phyloP scores from a whole-genome alignment of 2,797 vertebrate species.

The Manis crassicaudata region DNA sequence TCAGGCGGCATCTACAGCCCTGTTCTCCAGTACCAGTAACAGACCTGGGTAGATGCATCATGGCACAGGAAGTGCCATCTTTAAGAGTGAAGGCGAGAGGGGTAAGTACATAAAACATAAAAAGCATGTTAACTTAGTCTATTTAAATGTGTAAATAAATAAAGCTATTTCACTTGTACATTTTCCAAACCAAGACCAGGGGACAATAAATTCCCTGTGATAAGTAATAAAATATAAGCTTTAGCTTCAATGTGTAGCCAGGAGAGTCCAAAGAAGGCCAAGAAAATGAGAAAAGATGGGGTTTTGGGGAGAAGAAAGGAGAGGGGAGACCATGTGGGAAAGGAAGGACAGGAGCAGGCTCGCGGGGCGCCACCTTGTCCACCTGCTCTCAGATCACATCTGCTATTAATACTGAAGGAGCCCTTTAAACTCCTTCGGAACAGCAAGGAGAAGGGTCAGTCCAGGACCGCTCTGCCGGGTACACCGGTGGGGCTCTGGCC shows the following conservation, averaged over 20 bases:
- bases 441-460: neutral
- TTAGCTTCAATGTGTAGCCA: conserved; percentile 33
- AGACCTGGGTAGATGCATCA: conserved; percentile 37
- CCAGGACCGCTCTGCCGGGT: neutral
- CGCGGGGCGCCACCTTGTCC: neutral
- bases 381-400: neutral
- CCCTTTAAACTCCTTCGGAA: neutral
- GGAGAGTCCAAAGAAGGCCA: neutral
- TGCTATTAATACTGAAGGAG: neutral
- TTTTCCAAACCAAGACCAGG: conserved; percentile 62
- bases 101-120: conserved; percentile 33
- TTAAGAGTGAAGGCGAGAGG: conserved; percentile 29
- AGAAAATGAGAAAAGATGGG: neutral
- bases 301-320: neutral
- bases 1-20: neutral
- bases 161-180: neutral
- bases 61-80: conserved; percentile 33
- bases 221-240: conserved; percentile 40
- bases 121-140: conserved; percentile 50
- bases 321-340: neutral
- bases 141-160: conserved; percentile 58
- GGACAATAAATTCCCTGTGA: conserved; percentile 42
- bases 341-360: neutral
- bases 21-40: neutral
- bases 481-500: neutral